Percentiles rank a stretch among this genome's conserved stretches.
phyloP scores from a whole-genome alignment of 2,113 vertebrate species.

The Chlamydotis undulata region DNA sequence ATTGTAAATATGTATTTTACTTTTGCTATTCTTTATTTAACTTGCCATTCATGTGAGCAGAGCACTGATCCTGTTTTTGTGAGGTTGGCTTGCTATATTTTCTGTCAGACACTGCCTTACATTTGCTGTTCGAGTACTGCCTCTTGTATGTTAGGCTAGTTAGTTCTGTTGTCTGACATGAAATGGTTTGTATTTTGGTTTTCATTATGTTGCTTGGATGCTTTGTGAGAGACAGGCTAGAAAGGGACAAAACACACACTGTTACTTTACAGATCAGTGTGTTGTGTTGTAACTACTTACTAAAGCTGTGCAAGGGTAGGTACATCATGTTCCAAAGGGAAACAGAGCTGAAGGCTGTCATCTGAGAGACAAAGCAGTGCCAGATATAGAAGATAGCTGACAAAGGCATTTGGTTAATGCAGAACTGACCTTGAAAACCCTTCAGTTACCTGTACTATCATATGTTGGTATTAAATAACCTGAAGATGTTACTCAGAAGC shows the following conservation, averaged over 20 bases:
- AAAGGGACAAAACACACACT: background rate
- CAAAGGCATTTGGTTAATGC: background rate
- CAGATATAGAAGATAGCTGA: background rate
- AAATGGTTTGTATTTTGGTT: background rate
- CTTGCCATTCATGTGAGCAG: background rate
- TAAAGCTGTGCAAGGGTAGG: background rate
- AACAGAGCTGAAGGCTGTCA: background rate
- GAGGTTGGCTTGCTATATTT: background rate
- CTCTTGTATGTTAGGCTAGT: background rate
- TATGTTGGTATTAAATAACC: background rate
- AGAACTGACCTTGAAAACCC: background rate
- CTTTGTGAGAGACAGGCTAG: background rate
- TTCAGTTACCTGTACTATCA: background rate
- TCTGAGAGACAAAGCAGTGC: background rate
- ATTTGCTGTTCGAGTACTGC: background rate
- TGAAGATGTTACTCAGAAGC: background rate
- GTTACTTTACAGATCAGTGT: background rate
- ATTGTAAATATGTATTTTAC: background rate
- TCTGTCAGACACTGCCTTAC: background rate
- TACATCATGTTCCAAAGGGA: background rate
- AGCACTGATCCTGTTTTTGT: background rate
- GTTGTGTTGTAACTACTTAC: background rate
- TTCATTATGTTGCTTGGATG: background rate
- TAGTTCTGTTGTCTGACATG: background rate
- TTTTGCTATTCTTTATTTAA: background rate